Base-by-base conservation (phyloP, 2,888 invertebrate genomes). In the Aspidiotus destructor region DNA sequence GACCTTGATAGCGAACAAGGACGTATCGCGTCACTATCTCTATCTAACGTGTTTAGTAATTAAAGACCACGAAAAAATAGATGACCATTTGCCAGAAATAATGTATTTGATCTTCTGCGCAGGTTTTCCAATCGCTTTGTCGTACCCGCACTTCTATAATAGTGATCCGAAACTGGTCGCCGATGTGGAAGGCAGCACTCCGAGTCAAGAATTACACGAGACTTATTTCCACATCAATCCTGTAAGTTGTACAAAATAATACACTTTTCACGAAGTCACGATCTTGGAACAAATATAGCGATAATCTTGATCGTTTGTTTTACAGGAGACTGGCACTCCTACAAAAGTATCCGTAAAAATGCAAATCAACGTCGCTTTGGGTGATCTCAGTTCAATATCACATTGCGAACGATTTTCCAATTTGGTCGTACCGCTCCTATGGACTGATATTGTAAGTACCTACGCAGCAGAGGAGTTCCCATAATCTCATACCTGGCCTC, bases 361-460 rank as follows among this genome's bases (percentile, higher is more conserved):
- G 75, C 92, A 92, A 79, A 92, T 92, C 75, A 92, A 92, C 77
- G 85, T 92, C 86, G 88, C 86, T 0, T 78, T 92, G 42, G 84
- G 84, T 40, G 84, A 88, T 75, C 80, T 92, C 61, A 80, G 81
- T 2, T 76, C 78, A 7, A 87, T 90, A 74, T 82, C 83, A 1
- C 83, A 86, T 73, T 83, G 85, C 0, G 83, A 82, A 2, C 81
- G 79, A 68, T 90, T 92, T 75, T 80, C 85, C 64, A 80, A 89
- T 73, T 80, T 88, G 76, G 84, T 88, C 11, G 78, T 92, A 6
- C 93, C 93, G 0, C 79, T 92, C 75, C 79, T 92, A 6, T 93
- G 92, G 92, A 90, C 90, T 72, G 92, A 92, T 82, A 89, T 90
- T 76, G 92, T 92, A 83, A 88, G 89, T 86, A 75, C 15, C n/a